Conservation (phyloP, 1,140 invertebrate genomes). For the Drosophila novamexicana region DNA sequence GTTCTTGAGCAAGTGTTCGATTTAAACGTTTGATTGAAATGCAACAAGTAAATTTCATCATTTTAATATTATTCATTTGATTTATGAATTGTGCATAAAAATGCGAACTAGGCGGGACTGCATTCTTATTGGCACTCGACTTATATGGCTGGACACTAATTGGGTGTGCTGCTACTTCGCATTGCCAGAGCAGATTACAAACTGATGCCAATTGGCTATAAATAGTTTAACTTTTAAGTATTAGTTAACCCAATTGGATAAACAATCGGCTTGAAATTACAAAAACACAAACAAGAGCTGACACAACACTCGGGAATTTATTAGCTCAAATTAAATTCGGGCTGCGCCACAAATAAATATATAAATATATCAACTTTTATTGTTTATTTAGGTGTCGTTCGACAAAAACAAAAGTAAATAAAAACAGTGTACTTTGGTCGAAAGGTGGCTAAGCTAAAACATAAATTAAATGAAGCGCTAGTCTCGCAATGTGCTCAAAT, state of each 20-base stretch:
- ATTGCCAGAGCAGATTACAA: background rate
- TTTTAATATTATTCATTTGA: constrained; percentile 54
- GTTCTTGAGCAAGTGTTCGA: constrained; percentile 6
- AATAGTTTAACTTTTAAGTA: background rate
- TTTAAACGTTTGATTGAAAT: constrained; percentile 56
- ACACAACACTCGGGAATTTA: background rate
- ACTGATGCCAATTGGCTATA: background rate
- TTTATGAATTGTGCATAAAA: constrained; percentile 57
- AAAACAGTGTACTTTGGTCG: background rate
- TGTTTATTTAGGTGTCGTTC: constrained; percentile 13
- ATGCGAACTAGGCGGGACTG: constrained; percentile 38
- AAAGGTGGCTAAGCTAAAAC: too few species aligned
- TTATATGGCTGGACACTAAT: constrained; percentile 19
- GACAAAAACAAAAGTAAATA: constrained; percentile 18
- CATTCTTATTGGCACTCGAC: constrained; percentile 48
- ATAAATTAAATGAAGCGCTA: too few species aligned
- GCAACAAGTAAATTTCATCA: constrained; percentile 68
- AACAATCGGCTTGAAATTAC: background rate
- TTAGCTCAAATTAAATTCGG: background rate
- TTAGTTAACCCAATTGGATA: background rate
- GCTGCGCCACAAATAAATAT: background rate
- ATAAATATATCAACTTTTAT: background rate
- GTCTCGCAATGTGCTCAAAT: too few species aligned
- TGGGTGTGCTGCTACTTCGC: constrained; percentile 9
- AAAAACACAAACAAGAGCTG: background rate